phyloP scores from a whole-genome alignment of 2,113 vertebrate species.

The Marmota flaviventris region DNA sequence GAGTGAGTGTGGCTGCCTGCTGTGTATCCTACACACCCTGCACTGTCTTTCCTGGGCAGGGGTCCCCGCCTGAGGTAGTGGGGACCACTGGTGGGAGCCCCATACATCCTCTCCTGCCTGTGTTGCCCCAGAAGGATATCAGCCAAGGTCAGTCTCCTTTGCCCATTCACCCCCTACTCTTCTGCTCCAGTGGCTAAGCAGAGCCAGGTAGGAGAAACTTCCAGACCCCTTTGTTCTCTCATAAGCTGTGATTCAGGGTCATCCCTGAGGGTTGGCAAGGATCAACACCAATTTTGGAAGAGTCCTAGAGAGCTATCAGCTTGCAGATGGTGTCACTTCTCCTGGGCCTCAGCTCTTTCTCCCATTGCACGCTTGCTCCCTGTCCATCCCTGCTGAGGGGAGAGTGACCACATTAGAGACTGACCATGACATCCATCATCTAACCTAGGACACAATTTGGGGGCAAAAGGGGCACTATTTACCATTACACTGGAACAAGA shows the following conservation, averaged over 20 bases:
- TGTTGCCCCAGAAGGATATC: neutral
- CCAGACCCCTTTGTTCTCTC: neutral
- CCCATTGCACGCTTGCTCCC: rapidly evolving
- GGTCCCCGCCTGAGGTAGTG: neutral
- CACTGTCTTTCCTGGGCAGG: neutral
- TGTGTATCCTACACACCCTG: rapidly evolving
- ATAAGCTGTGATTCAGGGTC: neutral
- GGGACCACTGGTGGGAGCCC: neutral
- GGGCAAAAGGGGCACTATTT: too few species aligned
- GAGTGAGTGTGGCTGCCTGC: conserved; percentile 76
- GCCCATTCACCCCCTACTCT: rapidly evolving
- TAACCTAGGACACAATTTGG: too few species aligned
- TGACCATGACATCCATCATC: rapidly evolving
- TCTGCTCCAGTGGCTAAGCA: neutral
- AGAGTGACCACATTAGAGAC: neutral
- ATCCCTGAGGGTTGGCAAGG: neutral
- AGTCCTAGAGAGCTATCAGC: neutral
- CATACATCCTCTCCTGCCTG: neutral
- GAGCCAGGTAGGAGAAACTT: neutral
- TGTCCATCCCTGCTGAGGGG: rapidly evolving
- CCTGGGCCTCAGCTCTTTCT: neutral
- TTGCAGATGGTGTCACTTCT: neutral
- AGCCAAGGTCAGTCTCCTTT: neutral
- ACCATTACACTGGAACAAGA: too few species aligned
- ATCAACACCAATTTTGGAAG: neutral